phyloP scores from a whole-genome alignment of 2,797 vertebrate genomes.

The Dicrostonyx torquatus region DNA sequence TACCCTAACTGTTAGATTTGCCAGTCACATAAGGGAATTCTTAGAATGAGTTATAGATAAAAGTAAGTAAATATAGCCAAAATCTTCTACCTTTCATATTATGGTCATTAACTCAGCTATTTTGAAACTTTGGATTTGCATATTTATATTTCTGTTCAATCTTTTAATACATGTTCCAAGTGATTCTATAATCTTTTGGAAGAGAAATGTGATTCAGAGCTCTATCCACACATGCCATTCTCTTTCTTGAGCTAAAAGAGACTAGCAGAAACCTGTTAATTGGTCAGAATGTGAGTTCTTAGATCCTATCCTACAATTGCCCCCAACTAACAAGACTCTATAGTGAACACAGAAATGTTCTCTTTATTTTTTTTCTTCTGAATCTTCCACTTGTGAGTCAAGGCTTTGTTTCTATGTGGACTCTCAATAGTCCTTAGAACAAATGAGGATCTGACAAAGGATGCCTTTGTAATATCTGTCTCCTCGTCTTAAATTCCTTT shows the following conservation, averaged over 20 bases:
- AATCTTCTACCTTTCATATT: not conserved
- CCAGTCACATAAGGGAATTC: not conserved
- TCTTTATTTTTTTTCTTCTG: not conserved
- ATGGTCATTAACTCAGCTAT: not conserved
- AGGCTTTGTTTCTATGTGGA: not conserved
- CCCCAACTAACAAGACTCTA: not conserved
- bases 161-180: not conserved
- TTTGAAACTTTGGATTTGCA: constrained; percentile 8
- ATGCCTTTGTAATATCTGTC: not conserved
- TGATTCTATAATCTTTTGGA: not conserved
- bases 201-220: not conserved
- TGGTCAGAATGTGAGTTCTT: not conserved
- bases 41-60: not conserved
- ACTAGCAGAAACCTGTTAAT: not conserved
- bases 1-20: not conserved
- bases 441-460: not conserved
- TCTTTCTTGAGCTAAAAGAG: not conserved
- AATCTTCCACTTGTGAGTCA: not conserved
- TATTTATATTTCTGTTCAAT: not conserved
- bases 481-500: not conserved
- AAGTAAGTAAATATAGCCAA: not conserved
- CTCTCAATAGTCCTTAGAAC: not conserved
- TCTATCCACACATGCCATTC: not conserved
- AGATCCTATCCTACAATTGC: not conserved
- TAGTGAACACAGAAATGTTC: not conserved